These are phyloP conservation scores for Calameuta pallipes DNA, from an alignment of 2,888 invertebrate species.

Conservation along the genomic window DNA sequence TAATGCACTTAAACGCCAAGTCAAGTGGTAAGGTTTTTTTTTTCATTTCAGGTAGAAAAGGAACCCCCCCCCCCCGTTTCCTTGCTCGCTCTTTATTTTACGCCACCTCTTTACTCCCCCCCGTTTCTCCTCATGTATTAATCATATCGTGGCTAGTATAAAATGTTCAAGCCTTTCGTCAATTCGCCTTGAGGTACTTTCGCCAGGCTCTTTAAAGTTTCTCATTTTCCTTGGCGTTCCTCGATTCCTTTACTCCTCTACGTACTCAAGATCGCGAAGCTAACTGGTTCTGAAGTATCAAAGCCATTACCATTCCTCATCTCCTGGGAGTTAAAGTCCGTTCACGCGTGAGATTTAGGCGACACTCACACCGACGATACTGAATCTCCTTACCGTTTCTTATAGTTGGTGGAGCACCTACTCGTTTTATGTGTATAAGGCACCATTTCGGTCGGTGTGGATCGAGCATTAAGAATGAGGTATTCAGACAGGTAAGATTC, in stretches of 20 bases:
- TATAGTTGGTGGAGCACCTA: fast-evolving
- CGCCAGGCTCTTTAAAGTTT: neutral
- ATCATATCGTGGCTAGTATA: neutral
- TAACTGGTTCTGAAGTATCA: conserved; percentile 19
- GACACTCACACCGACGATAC: neutral
- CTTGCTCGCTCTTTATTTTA: conserved; percentile 3
- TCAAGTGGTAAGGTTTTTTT: neutral
- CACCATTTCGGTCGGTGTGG: neutral
- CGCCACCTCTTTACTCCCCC: conserved; percentile 8
- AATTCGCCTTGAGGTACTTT: neutral
- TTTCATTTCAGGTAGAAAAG: neutral
- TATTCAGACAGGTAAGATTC: too few species aligned
- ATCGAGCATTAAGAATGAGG: too few species aligned
- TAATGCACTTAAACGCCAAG: conserved; percentile 17
- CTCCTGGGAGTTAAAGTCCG: neutral
- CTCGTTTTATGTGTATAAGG: neutral
- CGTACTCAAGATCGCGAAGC: neutral
- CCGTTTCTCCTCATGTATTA: conserved; percentile 6
- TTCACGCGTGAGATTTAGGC: neutral
- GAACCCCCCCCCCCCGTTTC: neutral
- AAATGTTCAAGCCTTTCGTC: neutral
- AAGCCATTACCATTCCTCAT: conserved; percentile 19
- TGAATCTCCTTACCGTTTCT: neutral
- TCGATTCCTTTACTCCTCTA: neutral
- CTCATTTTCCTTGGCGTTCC: neutral